These are phyloP conservation scores for Zaprionus gabonicus DNA, from an alignment of 1,140 invertebrate species.

Conservation along the genomic window DNA sequence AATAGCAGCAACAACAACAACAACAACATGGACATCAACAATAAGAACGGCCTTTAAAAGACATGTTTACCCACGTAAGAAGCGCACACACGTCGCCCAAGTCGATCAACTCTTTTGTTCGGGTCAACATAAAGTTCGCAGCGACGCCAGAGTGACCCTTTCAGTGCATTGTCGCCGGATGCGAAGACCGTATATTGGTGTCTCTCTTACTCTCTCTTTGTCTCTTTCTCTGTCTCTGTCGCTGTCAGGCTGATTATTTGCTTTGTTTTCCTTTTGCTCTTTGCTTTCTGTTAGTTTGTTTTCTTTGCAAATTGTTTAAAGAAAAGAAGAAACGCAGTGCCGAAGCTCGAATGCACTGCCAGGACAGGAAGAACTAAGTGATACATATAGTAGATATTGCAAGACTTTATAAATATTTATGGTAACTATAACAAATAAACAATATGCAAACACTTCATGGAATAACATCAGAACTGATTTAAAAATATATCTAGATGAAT, in stretches of 20 bases:
- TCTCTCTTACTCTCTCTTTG: not conserved
- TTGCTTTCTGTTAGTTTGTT: constrained; percentile 25
- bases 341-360: not conserved
- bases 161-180: constrained; percentile 71
- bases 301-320: constrained; percentile 28
- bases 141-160: constrained; percentile 52
- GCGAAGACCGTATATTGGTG: constrained; percentile 25
- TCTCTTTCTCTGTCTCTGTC: not conserved
- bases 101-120: constrained; percentile 46
- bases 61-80: constrained; percentile 28
- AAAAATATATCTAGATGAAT: not conserved
- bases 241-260: constrained; percentile 55
- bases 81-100: constrained; percentile 1
- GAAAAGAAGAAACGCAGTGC: not conserved
- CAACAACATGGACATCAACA: constrained; percentile 6
- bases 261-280: constrained; percentile 37
- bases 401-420: not conserved
- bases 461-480: not conserved
- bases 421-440: not conserved
- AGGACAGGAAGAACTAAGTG: not conserved
- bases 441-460: not conserved
- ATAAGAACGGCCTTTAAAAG: not conserved
- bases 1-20: not conserved
- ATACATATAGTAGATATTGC: not conserved
- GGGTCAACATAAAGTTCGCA: constrained; percentile 48